Evolutionary conservation across 2,888 invertebrate genomes (phyloP), one percentile per base, ranked within the genome.

Genomic region (Acleris holmiana): DNA sequence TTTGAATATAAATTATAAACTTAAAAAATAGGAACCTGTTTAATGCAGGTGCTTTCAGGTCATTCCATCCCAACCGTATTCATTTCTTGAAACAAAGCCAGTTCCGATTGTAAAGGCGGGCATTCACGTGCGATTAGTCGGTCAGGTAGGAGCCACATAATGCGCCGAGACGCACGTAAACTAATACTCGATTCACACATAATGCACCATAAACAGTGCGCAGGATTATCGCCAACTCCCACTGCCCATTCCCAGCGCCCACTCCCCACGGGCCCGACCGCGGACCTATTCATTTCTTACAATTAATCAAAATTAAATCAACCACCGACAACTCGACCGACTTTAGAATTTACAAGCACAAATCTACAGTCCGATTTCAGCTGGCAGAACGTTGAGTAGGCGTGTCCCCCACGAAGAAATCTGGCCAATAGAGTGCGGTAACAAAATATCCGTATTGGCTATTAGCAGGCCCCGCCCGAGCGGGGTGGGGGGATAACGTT

Each of bases 391-490:
- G 70, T 68, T 73, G 76, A 80, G 81, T 78, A 81, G 92, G 92
- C 92, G 93, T 88, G 86, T 80, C 86, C 76, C 83, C 82, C 89
- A 88, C 84, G 87, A 89, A 89, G 86, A 86, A 88, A 89, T 92
- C 91, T 93, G 91, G 93, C 94, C 94, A 94, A 94, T 94, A 93
- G 89, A 91, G 89, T 88, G 88, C 89, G 90, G 90, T 92, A 93
- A 93, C 91, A 88, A 90, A 90, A 90, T 88, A 90, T 91, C 91
- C 92, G 93, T 86, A 94, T 94, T 94, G 93, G 94, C 91, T 88
- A 93, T 93, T 93, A 93, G 88, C 73, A 84, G 87, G 89, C 89
- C 79, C 87, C 91, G 90, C 88, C 91, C 84, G 87, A 82, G 81
- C 79, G 78, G 76, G 72, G 73, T 70, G 78, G 81, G 78, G 69